Conservation (phyloP, 1,140 invertebrate genomes). For the Hermetia illucens region DNA sequence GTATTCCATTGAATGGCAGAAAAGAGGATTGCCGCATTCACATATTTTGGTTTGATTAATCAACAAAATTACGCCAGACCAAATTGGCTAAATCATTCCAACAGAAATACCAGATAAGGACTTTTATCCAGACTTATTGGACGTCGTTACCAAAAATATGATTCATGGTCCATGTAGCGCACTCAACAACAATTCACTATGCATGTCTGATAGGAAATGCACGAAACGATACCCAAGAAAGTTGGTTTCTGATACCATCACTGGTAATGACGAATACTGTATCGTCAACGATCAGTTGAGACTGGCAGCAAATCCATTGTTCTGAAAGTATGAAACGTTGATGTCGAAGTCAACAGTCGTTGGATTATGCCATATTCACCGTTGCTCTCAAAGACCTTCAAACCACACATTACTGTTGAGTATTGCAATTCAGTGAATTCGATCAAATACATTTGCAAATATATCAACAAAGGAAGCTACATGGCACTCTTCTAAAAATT, state of each 20-base stretch:
- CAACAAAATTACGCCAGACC: slow-evolving; percentile 18
- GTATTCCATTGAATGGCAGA: slow-evolving; percentile 37
- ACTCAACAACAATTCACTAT: slow-evolving; percentile 13
- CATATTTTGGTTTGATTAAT: slow-evolving; percentile 23
- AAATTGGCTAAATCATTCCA: slow-evolving; percentile 31
- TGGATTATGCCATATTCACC: slow-evolving; percentile 18
- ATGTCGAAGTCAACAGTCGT: slow-evolving; percentile 10
- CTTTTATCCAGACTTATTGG: slow-evolving; percentile 25
- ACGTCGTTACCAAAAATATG: slow-evolving; percentile 29
- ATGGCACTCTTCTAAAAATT: slow-evolving; percentile 11
- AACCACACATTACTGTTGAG: slow-evolving; percentile 19
- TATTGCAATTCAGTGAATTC: slow-evolving; percentile 19
- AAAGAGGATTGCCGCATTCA: slow-evolving; percentile 33
- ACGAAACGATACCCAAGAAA: slow-evolving; percentile 13
- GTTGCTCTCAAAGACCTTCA: slow-evolving; percentile 9
- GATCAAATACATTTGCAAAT: slow-evolving; percentile 33
- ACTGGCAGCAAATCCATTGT: slow-evolving; percentile 21
- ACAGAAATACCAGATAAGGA: slow-evolving; percentile 36
- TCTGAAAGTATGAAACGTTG: slow-evolving; percentile 11
- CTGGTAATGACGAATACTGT: slow-evolving; percentile 28
- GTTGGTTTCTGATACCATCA: slow-evolving; percentile 11
- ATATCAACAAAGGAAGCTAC: slow-evolving; percentile 28
- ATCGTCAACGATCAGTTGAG: slow-evolving; percentile 20
- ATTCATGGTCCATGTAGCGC: slow-evolving; percentile 33
- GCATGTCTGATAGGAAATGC: slow-evolving; percentile 8